Base-by-base conservation (phyloP, 2,113 vertebrate genomes). In the Oenanthe oenanthe region DNA sequence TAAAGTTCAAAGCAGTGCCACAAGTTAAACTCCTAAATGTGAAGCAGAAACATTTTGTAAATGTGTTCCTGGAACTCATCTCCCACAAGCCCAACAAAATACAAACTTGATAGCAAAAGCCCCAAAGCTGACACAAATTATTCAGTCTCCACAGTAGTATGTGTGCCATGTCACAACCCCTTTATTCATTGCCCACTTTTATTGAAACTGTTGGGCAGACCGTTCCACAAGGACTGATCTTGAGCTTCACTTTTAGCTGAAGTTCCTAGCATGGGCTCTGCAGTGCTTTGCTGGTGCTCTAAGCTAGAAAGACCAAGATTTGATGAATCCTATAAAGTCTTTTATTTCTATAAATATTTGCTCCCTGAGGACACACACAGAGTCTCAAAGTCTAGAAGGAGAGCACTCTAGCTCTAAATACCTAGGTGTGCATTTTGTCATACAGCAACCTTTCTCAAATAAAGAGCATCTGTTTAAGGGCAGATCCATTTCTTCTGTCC, bases 151-250 rank as follows among this genome's bases (percentile, higher is more conserved):
- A 22, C 8, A 60, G 9, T 6, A 7, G 19, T n/a, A 17, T 20
- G 20, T 3, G 2, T 45, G 21, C 65, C 29, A 3, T 10, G 17
- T n/a, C 42, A 58, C 10, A 31, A 13, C 17, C 32, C 54, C 45
- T 73, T 77, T 68, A n/a, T 42, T 83, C 32, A 20, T 26, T 57
- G 7, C 3, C 6, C 3, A 6, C 28, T 48, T 61, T 56, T 13
- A 26, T 2, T 65, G 36, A 79, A 83, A 56, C 14, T 65, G 38
- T 31, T 57, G 0, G 0, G 51, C 25, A 51, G 22, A 75, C 4
- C 5, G 60, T 79, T 83, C 17, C 34, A 12, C 12, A 50, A 36
- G 28, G 16, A 61, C 25, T 29, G 18, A 12, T 60, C 29, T 22
- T 54, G 28, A 78, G 34, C 10, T 12, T 51, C 18, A 16, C 13